These are phyloP conservation scores for Zoanthus gigantus DNA, from an alignment of 92 coral and sea anemone species.

Conservation along the genomic window DNA sequence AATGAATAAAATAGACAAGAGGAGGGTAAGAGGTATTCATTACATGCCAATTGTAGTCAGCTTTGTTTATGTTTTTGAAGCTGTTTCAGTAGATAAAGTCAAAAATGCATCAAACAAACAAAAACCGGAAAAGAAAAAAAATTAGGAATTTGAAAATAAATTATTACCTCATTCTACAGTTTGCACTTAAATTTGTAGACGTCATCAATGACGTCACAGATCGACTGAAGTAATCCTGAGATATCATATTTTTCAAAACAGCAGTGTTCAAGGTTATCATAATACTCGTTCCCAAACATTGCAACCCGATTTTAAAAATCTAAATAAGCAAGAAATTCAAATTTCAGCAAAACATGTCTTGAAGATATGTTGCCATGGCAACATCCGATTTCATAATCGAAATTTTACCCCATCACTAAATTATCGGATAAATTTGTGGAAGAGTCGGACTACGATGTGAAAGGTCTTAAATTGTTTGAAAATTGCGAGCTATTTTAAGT, in stretches of 20 bases:
- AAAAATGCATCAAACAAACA: too few species aligned
- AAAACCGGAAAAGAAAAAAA: too few species aligned
- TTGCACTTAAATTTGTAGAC: not conserved
- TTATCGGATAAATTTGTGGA: not conserved
- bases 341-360: not conserved
- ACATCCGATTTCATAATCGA: not conserved
- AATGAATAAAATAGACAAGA: not conserved
- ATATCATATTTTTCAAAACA: not conserved
- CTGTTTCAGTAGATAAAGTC: too few species aligned
- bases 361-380: not conserved
- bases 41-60: not conserved
- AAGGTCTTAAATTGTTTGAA: not conserved
- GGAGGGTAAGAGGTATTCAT: not conserved
- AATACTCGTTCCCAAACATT: too few species aligned
- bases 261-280: not conserved
- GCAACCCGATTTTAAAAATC: not conserved
- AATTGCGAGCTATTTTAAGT: not conserved
- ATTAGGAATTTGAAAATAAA: too few species aligned
- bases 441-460: not conserved
- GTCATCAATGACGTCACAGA: not conserved
- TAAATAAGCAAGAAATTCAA: too few species aligned
- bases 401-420: not conserved
- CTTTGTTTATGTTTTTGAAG: too few species aligned
- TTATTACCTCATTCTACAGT: too few species aligned
- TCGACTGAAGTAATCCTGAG: not conserved